Base-by-base conservation (phyloP, 2,113 vertebrate genomes). In the Alethe diademata region DNA sequence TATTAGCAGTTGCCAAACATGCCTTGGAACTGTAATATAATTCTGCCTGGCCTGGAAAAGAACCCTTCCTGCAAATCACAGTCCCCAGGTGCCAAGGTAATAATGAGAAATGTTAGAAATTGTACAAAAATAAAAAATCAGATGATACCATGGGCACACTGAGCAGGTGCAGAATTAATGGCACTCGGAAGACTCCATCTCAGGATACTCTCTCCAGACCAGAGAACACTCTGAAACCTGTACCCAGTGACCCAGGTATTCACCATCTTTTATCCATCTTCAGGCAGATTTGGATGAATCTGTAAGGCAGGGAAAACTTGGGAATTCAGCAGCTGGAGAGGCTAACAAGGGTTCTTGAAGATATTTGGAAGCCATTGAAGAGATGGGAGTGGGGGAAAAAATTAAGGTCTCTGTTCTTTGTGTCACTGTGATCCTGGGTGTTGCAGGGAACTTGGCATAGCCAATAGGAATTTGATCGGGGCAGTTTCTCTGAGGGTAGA, bases 1-100 rank as follows among this genome's bases (percentile, higher is more conserved):
- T 96, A 67, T 96, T 97, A 97, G 78, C 72, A 38, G 20, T 79
- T 94, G 73, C 80, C 88, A 96, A 95, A 91, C 73, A 67, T 82
- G 73, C 31, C 91, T 93, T 96, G 78, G 66, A 94, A 96, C 45
- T 83, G 16, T 25, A 93, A 96, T 73, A 76, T 88, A 93, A 95
- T 85, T 94, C 88, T 84, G 61, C 51, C 62, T 84, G 75, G 50
- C 78, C 92, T 94, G 72, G 70, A 95, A 96, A 56, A 96, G 76
- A 83, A 23, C 28, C 42, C 14, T 83, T 64, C 31, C 90, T 92
- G 60, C 88, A 84, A 91, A 93, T 79, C 47, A 43, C 61, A 76
- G 66, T 94, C 96, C 78, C 91, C 19, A 79, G 78, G 86, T 79
- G 61, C 53, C 88, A 81, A 84, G 72, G 80, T 65, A 87, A 83